Percentiles rank a stretch among this genome's conserved stretches.
phyloP scores from a whole-genome alignment of 2,113 vertebrate species.

The Oxyura jamaicensis region DNA sequence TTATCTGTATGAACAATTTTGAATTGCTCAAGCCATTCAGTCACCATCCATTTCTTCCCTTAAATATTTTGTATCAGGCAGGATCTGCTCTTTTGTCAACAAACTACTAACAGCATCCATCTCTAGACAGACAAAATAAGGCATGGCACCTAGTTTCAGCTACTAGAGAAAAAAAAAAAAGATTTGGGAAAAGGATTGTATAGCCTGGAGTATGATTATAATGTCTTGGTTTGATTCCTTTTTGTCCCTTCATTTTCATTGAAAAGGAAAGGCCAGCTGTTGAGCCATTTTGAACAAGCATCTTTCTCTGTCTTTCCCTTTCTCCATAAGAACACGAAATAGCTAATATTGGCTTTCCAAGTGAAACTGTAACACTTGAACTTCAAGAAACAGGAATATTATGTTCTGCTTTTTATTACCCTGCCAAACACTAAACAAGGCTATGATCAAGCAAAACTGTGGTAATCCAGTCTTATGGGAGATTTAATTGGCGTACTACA shows the following conservation, averaged over 20 bases:
- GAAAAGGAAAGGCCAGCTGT: not conserved
- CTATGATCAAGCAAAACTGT: conserved; percentile 45
- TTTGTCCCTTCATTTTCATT: conserved; percentile 11
- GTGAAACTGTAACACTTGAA: conserved; percentile 37
- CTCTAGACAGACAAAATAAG: not conserved
- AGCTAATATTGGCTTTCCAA: conserved; percentile 33
- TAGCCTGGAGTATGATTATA: not conserved
- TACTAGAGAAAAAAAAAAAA: not conserved
- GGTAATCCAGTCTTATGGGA: conserved; percentile 36
- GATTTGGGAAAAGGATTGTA: not conserved
- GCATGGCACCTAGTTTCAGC: not conserved
- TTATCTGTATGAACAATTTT: not conserved
- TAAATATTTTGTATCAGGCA: not conserved
- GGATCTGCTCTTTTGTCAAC: not conserved
- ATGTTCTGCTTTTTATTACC: conserved; percentile 53
- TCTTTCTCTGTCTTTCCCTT: not conserved
- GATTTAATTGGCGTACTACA: conserved; percentile 56
- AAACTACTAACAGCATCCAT: not conserved
- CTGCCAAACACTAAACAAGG: conserved; percentile 50
- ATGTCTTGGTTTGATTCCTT: not conserved
- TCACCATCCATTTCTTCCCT: not conserved
- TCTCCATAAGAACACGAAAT: not conserved
- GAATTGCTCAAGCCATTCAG: not conserved
- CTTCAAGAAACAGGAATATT: conserved; percentile 31
- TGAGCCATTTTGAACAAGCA: conserved; percentile 7